Evolutionary conservation across 2,113 vertebrate species (phyloP), one percentile per base, ranked within the genome.

Genomic region (Pachypanchax playfairii): DNA sequence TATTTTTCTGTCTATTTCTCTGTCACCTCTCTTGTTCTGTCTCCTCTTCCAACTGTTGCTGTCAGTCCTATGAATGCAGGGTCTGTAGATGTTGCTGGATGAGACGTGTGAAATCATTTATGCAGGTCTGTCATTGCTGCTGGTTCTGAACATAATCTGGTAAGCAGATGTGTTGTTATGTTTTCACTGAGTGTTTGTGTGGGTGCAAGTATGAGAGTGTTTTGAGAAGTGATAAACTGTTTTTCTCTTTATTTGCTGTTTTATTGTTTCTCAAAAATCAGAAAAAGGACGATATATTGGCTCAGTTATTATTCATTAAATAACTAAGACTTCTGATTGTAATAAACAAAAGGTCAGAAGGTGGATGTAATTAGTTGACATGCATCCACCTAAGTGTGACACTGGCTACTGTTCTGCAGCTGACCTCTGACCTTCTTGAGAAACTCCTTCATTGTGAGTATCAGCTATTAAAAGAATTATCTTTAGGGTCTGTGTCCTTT

Each of bases 181-280:
- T 24, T 70, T 25, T 51, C n/a, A 24, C 38, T 24, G 38, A 36
- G 47, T 46, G 33, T 26, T 36, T 55, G 62, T 62, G 77, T 80
- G 58, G 73, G 73, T 20, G 65, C 44, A 65, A 31, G 54, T 74
- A 77, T 65, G 73, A 76, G 73, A 76, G 59, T 52, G 51, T 68
- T 13, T 78, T 61, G 53, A 67, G 52, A 75, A 59, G 75, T 68
- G 68, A 75, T 60, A 62, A 54, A 59, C 64, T 6, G 22, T 52
- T n/a, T 4, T 43, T 43, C 5, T 36, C 54, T 48, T 31, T 44
- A 38, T 22, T 63, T 52, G 57, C 59, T 43, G 49, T 35, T 56
- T 58, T 35, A 28, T 13, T 43, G 38, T 18, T 3, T 4, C 4
- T 11, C 22, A 15, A 26, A 51, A 15, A 48, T 29, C 1, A 28